phyloP scores from a whole-genome alignment of 1,140 invertebrate species.

The Matsumurasca onukii region DNA sequence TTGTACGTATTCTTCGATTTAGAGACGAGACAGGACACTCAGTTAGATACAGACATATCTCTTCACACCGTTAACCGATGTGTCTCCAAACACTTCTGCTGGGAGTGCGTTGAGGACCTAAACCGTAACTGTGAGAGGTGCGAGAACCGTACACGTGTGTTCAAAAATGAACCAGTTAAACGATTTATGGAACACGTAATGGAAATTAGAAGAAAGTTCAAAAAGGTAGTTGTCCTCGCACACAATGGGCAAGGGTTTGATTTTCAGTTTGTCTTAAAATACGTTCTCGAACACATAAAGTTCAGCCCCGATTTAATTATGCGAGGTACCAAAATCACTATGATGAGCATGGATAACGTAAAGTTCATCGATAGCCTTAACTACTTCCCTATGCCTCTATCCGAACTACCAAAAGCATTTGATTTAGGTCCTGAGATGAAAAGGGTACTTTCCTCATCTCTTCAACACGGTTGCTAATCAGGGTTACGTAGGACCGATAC shows the following conservation, averaged over 20 bases:
- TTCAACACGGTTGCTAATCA: constrained; percentile 38
- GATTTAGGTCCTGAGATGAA: constrained; percentile 33
- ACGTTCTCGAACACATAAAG: constrained; percentile 32
- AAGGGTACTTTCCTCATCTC: constrained; percentile 40
- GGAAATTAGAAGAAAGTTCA: background rate
- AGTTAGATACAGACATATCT: background rate
- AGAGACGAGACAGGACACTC: constrained; percentile 15
- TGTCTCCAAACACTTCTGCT: background rate
- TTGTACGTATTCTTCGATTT: constrained; percentile 22
- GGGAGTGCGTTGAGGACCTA: background rate
- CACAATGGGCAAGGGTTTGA: no score
- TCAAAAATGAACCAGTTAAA: background rate
- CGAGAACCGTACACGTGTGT: background rate
- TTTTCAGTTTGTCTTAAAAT: constrained; percentile 41
- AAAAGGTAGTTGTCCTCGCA: constrained; percentile 30
- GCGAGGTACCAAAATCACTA: constrained; percentile 29
- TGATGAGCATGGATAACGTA: constrained; percentile 33
- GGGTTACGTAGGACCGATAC: background rate
- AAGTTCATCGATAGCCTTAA: constrained; percentile 43
- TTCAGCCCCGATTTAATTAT: constrained; percentile 36
- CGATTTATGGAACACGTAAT: constrained; percentile 14
- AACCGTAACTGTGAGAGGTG: background rate
- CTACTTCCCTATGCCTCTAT: constrained; percentile 42
- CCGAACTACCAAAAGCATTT: constrained; percentile 41
- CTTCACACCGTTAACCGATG: background rate